A percentile compares a stretch with the other conserved stretches of the same genome.
phyloP scores from a whole-genome alignment of 2,113 vertebrate genomes.

The Probosciger aterrimus region DNA sequence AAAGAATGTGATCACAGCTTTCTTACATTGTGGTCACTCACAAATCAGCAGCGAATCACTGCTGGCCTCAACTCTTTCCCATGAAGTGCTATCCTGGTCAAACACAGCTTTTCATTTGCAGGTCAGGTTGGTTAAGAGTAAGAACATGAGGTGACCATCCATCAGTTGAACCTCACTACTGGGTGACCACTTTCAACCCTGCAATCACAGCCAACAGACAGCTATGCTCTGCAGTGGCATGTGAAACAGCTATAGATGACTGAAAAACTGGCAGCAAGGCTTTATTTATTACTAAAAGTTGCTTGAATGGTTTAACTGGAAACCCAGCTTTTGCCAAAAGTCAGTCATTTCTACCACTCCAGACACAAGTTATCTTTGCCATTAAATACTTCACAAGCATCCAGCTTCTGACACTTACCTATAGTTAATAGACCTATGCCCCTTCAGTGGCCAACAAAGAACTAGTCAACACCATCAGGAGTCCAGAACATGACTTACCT shows the following conservation, averaged over 20 bases:
- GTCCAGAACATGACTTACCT: not conserved
- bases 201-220: not conserved
- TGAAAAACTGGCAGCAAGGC: not conserved
- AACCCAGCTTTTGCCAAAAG: not conserved
- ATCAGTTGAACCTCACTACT: not conserved
- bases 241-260: not conserved
- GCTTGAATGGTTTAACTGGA: not conserved
- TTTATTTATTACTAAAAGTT: not conserved
- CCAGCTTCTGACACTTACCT: not conserved
- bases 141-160: not conserved
- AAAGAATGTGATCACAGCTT: not conserved
- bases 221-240: not conserved
- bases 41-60: not conserved
- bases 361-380: not conserved
- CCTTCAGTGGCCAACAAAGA: not conserved
- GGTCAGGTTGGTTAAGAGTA: not conserved
- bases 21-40: not conserved
- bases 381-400: not conserved
- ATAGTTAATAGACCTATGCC: not conserved
- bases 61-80: not conserved
- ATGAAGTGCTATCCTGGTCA: not conserved
- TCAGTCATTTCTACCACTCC: not conserved
- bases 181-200: accelerated
- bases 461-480: not conserved
- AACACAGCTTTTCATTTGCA: not conserved